Conservation (phyloP, 2,888 invertebrate genomes). For the Cyclophora punctaria region DNA sequence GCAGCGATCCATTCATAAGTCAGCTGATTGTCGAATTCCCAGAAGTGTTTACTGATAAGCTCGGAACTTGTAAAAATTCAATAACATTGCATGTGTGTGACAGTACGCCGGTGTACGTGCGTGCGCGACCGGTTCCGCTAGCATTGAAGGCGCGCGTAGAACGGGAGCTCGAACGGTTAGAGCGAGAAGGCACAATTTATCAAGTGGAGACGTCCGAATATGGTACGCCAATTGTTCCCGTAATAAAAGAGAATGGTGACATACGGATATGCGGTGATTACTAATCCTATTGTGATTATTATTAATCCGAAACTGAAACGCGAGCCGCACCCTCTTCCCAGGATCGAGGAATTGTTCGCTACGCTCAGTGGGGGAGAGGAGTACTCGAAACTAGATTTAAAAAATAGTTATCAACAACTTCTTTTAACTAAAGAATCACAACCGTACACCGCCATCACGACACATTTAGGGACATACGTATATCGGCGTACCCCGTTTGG, state of each 20-base stretch:
- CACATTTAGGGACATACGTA: not conserved
- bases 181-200: too few species aligned
- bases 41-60: not conserved
- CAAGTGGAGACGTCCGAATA: too few species aligned
- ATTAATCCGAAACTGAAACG: conserved; percentile 14
- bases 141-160: conserved; percentile 20
- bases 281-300: too few species aligned
- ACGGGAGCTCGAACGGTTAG: conserved; percentile 10
- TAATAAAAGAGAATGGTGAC: too few species aligned
- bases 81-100: not conserved
- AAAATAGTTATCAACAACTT: conserved; percentile 19
- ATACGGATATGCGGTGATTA: not conserved
- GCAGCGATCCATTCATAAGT: not conserved
- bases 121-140: conserved; percentile 9
- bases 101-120: too few species aligned
- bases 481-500: not conserved
- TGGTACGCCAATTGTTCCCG: too few species aligned
- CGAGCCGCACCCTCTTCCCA: conserved; percentile 15
- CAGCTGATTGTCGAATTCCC: not conserved
- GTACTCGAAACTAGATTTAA: conserved; percentile 23
- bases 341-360: conserved; percentile 21
- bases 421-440: not conserved
- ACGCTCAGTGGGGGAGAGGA: conserved; percentile 17
- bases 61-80: not conserved
- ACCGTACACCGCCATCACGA: not conserved